phyloP scores from a whole-genome alignment of 2,888 invertebrate genomes.

The Zele albiditarsus region DNA sequence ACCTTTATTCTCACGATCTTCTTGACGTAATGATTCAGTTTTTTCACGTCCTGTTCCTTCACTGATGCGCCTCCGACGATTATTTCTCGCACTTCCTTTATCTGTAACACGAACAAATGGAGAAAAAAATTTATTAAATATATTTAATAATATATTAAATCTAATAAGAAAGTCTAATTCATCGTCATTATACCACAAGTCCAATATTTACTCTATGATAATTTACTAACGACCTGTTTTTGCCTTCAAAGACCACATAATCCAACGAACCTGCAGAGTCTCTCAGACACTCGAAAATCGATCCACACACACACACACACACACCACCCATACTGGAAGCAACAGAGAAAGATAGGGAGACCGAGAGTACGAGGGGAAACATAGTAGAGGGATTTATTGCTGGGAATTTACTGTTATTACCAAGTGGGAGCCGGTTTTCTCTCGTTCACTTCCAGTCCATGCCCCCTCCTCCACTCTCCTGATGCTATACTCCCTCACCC shows the following conservation, averaged over 20 bases:
- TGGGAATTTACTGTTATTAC: slow-evolving; percentile 71
- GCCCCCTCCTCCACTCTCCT: slow-evolving; percentile 12
- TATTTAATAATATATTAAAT: not conserved
- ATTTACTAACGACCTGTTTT: slow-evolving; percentile 4
- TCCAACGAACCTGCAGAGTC: slow-evolving; percentile 21
- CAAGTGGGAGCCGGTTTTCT: slow-evolving; percentile 52
- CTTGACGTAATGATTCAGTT: slow-evolving; percentile 63
- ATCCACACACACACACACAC: slow-evolving; percentile 18
- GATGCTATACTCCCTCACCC: slow-evolving; percentile 10
- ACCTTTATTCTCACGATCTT: slow-evolving; percentile 70
- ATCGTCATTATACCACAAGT: not conserved
- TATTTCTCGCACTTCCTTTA: slow-evolving; percentile 62
- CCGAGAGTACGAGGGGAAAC: slow-evolving; percentile 46
- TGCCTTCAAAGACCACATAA: not conserved
- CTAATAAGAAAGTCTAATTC: not conserved
- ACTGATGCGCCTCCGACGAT: slow-evolving; percentile 65
- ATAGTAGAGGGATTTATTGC: slow-evolving; percentile 67
- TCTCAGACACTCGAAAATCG: slow-evolving; percentile 34
- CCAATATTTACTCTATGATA: not conserved
- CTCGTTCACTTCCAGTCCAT: slow-evolving; percentile 44
- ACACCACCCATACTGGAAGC: slow-evolving; percentile 27
- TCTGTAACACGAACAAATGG: slow-evolving; percentile 61
- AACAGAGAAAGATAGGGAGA: slow-evolving; percentile 28
- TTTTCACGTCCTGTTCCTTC: slow-evolving; percentile 64
- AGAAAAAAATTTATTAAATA: slow-evolving; percentile 14